Base-by-base conservation (phyloP, 1,140 invertebrate species). In the Drosophila equinoxialis region DNA sequence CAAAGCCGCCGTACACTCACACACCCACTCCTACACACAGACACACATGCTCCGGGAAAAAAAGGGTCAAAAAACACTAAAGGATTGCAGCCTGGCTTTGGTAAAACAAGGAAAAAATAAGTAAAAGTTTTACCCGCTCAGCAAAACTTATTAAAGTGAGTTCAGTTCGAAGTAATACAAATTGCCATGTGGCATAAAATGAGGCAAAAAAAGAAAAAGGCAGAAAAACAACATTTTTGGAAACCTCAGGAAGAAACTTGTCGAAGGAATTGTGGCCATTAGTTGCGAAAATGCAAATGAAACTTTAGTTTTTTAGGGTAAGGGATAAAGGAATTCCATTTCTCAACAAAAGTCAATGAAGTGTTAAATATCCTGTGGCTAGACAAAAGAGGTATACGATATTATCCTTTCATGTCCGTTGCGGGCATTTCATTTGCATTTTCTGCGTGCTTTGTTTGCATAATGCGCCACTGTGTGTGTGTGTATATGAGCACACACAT, bases 321-420 rank as follows among this genome's bases (percentile, higher is more conserved):
- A 6, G 42, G 42, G 59, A 14, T 35, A 71, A 54, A 48, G 60
- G 57, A 39, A 45, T 51, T 51, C 17, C 45, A 59, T 37, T 59
- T 37, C 35, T 68, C 65, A 72, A 64, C 83, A 78, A 80, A 83
- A 90, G 79, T 87, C 86, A 86, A 87, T 90, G 76, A 80, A 78
- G 82, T 90, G 81, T 86, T 90, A 74, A 90, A 79, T 86, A 71
- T 86, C 86, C 85, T 80, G 86, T 76, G 68, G 86, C 42, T 45
- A 51, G 17, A 39, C 26, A 64, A 60, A 74, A 76, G 68, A 70
- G 61, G 70, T 57, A 10, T 37, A 30, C 10, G 41, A 30, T 23
- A 58, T 75, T 75, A 66, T 73, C 73, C 71, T 48, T 55, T 64
- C 70, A 64, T 70, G 65, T 77, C 59, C 73, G 68, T 67, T 68